These are phyloP conservation scores for Sebastes taczanowskii DNA, from an alignment of 2,797 vertebrate species.

Conservation along the genomic window DNA sequence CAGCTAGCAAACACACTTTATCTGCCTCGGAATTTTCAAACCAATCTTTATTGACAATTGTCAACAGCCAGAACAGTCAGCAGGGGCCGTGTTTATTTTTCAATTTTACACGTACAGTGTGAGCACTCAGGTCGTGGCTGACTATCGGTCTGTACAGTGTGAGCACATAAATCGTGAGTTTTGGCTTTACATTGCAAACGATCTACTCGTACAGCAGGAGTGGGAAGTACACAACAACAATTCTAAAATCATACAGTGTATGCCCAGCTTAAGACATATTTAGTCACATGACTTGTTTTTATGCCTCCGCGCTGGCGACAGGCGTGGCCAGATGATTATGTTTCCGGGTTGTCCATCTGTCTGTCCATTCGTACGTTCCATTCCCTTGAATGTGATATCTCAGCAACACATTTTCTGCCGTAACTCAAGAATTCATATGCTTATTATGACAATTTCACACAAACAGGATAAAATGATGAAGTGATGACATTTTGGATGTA, in stretches of 20 bases:
- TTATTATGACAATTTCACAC: not conserved
- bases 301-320: rapidly evolving
- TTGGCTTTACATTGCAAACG: rapidly evolving
- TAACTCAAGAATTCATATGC: not conserved
- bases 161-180: no score
- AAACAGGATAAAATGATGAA: no score
- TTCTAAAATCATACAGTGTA: rapidly evolving
- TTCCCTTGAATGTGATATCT: not conserved
- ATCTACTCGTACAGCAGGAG: no score
- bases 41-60: no score
- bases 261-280: not conserved
- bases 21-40: no score
- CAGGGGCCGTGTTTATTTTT: no score
- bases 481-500: not conserved
- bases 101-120: no score
- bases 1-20: no score
- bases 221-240: no score
- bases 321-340: not conserved
- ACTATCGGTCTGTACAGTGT: rapidly evolving
- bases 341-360: not conserved
- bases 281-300: not conserved
- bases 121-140: rapidly evolving
- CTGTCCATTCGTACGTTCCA: rapidly evolving
- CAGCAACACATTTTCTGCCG: not conserved
- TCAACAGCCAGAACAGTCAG: no score